Conservation (phyloP, 2,888 invertebrate genomes). For the Taphrorychus bicolor region DNA sequence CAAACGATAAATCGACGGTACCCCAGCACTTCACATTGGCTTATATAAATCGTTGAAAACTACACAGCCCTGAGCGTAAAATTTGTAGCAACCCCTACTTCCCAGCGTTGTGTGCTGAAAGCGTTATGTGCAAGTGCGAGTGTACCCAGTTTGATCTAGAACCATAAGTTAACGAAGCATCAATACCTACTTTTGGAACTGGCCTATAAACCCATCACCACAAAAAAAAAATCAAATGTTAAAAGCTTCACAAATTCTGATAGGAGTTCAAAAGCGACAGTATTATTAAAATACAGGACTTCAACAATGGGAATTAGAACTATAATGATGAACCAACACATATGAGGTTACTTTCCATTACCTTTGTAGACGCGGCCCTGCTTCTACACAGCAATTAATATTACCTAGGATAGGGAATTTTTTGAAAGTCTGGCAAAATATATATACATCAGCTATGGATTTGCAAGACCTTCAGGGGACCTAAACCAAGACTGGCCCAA, state of each 20-base stretch:
- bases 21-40: background rate
- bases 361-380: background rate
- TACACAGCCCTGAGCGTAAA: background rate
- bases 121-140: background rate
- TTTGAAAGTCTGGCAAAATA: background rate
- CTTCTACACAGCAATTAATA: no score
- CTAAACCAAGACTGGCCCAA: background rate
- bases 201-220: constrained; percentile 15
- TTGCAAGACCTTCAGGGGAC: background rate
- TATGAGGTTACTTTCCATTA: no score
- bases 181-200: background rate
- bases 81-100: background rate
- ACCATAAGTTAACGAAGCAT: background rate
- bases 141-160: background rate
- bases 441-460: background rate
- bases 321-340: constrained; percentile 3
- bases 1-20: background rate
- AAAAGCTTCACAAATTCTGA: constrained; percentile 43
- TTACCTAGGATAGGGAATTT: background rate
- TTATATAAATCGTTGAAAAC: background rate
- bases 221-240: constrained; percentile 20
- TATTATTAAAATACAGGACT: constrained; percentile 1
- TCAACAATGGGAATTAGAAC: background rate
- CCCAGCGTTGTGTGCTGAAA: background rate
- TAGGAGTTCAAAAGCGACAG: no score